phyloP scores from a whole-genome alignment of 2,113 vertebrate genomes.

The Acanthochromis polyacanthus region DNA sequence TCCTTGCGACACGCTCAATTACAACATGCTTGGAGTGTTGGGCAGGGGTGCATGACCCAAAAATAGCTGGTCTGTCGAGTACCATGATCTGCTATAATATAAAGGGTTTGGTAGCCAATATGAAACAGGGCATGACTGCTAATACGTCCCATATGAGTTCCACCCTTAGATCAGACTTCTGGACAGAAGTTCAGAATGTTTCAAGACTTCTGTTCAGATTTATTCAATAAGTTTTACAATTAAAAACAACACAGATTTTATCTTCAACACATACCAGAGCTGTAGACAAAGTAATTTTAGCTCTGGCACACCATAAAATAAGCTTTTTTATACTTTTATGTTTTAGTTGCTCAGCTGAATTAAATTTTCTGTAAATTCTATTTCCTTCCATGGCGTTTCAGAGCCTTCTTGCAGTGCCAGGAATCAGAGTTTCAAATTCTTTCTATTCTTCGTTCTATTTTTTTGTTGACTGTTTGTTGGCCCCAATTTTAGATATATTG shows the following conservation, averaged over 20 bases:
- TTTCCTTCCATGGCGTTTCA: too few relatives aligned
- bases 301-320: too few relatives aligned
- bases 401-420: too few relatives aligned
- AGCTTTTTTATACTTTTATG: too few relatives aligned
- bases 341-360: too few relatives aligned
- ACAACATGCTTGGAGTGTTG: conserved; percentile 71
- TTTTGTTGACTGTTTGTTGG: too few relatives aligned
- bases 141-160: conserved; percentile 72
- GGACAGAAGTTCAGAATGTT: conserved; percentile 41
- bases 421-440: too few relatives aligned
- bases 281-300: too few relatives aligned
- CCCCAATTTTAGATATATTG: too few relatives aligned
- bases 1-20: conserved; percentile 64
- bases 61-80: conserved; percentile 76
- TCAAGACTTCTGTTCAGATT: conserved; percentile 29
- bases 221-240: neutral
- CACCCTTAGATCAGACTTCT: conserved; percentile 59
- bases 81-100: conserved; percentile 67
- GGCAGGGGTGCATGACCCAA: conserved; percentile 66
- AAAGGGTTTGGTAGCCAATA: conserved; percentile 52
- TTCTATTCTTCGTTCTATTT: too few relatives aligned
- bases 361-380: too few relatives aligned
- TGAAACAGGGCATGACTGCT: conserved; percentile 58
- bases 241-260: neutral
- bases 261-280: too few relatives aligned